Evolutionary conservation across 2,888 invertebrate genomes (phyloP).

Genomic region (Crepidodera aurea): DNA sequence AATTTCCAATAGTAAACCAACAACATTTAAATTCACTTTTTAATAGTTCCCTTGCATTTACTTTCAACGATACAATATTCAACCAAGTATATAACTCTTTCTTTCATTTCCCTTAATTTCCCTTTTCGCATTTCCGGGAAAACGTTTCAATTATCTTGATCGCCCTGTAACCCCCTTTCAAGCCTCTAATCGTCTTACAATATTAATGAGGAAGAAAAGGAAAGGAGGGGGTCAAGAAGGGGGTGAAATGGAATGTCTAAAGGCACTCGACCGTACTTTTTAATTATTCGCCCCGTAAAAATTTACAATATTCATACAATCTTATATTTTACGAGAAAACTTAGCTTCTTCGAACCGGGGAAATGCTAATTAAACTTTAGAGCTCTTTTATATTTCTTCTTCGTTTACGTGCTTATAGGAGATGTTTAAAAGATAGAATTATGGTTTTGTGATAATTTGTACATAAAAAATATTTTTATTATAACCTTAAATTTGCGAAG

Average conservation of each 20-base stretch:
- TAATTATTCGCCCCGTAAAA: constrained; percentile 41
- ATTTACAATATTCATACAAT: constrained; percentile 46
- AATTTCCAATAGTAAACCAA: too few species aligned
- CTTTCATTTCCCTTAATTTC: constrained; percentile 8
- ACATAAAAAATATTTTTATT: not conserved
- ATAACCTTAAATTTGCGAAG: too few species aligned
- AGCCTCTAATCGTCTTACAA: constrained; percentile 38
- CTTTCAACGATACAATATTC: too few species aligned
- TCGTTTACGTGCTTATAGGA: constrained; percentile 24
- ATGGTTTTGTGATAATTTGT: not conserved
- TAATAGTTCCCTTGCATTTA: too few species aligned
- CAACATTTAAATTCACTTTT: too few species aligned
- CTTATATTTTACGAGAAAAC: constrained; percentile 44
- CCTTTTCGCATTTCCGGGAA: not conserved
- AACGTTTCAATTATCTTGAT: constrained; percentile 31
- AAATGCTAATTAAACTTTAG: constrained; percentile 49
- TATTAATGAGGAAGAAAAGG: constrained; percentile 35
- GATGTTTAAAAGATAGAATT: not conserved
- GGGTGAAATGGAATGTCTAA: constrained; percentile 38
- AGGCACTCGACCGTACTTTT: constrained; percentile 40
- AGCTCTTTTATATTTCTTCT: constrained; percentile 42
- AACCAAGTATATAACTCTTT: too few species aligned
- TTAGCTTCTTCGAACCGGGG: constrained; percentile 34
- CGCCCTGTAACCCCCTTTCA: constrained; percentile 21
- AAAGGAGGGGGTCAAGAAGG: constrained; percentile 4